Evolutionary conservation across 1,140 invertebrate species (phyloP), one percentile per base, ranked within the genome.

Genomic region (Coelopa frigida): DNA sequence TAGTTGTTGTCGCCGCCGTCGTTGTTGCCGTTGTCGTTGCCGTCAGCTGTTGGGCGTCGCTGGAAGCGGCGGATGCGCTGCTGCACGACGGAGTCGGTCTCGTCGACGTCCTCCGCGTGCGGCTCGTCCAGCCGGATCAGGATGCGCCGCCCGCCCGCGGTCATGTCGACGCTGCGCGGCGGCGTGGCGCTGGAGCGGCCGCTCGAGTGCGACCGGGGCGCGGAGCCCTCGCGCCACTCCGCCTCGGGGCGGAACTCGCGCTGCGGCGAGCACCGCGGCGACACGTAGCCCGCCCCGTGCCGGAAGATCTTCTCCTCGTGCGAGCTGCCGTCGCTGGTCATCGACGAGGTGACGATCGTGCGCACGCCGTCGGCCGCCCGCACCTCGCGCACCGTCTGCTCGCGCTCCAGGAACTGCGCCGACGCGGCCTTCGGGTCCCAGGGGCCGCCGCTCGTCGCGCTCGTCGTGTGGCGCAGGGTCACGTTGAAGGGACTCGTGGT

Each of bases 381-480:
- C 12, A 63, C 57, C 43, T 66, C 63, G 8, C 62, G 48, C 17
- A 66, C 58, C 3, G 50, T 55, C 12, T 59, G 47, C 32, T 66
- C 63, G 0, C 56, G 53, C 3, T 63, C 63, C 3, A 66, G 45
- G n/a, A 66, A 66, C 18, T 48, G 50, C 2, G 44, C 50, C 4
- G 42, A 24, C 11, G 46, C 43, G 11, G 21, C 14, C 23, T 48
- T 49, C 20, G 43, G 46, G 24, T 52, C 50, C 78, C 63, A 83
- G 80, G 59, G 83, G n/a, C n/a, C n/a, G n/a, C n/a, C n/a, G n/a
- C n/a, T n/a, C 43, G 24, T 18, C 12, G 22, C 21, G 38, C 22
- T 38, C 22, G n/a, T n/a, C n/a, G n/a, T n/a, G n/a, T n/a, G n/a
- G n/a, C n/a, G n/a, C 5, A 61, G 39, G 6, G 59, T 61, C 2